Base-by-base conservation (phyloP, 2,888 invertebrate genomes). In the Gibbula magus region DNA sequence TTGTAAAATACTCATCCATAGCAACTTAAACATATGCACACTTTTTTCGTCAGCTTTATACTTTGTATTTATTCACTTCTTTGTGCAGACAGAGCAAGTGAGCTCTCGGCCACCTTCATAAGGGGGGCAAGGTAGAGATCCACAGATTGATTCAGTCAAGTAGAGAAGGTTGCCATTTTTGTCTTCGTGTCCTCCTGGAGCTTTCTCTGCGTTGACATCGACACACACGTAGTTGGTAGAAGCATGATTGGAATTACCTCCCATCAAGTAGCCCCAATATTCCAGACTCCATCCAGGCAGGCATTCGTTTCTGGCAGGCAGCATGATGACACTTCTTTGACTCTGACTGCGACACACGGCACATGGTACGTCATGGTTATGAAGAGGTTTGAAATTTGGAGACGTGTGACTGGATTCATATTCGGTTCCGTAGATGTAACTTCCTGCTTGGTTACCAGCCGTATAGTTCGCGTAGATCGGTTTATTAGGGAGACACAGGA, bases 311-410 rank as follows among this genome's bases (percentile, higher is more conserved):
- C 74, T 78, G 51, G 80, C 84, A 13, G 82, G 83, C 18, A 84
- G 61, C 83, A 83, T 83, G 5, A 84, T 52, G 54, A 56, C 67
- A 25, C 77, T 75, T n/a, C 53, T 45, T 35, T 81, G 67, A 22
- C 76, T 75, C 3, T 51, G 53, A 10, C 73, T 45, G 52, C 77
- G 35, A 29, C 84, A 83, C 10, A 82, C 83, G n/a, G 82, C 79
- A 75, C 84, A 84, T 13, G 83, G 83, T 18, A 84, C 81, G 53
- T 84, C 79, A 3, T 81, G 81, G 67, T 84, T 67, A 35, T 78
- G 61, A 18, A 83, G 51, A 0, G 39, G 22, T 75, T 81, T 78
- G 16, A 75, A 20, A 29, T 32, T 32, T 3, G 35, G n/a, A 18
- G 70, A 22, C 20, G 32, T 35, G n/a, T 39, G 51, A 13, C 32